These are phyloP conservation scores for Amphipyra berbera DNA, from an alignment of 2,888 invertebrate genomes.

Conservation along the genomic window DNA sequence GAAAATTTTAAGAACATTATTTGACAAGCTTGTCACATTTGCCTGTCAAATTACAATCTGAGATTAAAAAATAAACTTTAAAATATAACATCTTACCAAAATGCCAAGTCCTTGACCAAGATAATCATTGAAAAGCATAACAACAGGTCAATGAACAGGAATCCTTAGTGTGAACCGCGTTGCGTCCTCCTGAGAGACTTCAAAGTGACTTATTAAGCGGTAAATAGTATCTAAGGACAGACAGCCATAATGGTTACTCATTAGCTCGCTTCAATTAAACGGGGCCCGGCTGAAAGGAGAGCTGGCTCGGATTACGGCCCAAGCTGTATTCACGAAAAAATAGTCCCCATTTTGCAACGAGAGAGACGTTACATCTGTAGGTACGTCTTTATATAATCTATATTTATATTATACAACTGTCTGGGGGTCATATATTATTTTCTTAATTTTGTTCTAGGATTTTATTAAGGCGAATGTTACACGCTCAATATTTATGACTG, in stretches of 20 bases:
- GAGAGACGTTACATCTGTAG: conserved; percentile 6
- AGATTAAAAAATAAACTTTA: too few species aligned
- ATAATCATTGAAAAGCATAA: conserved; percentile 47
- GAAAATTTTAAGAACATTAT: too few species aligned
- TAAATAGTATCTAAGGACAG: conserved; percentile 55
- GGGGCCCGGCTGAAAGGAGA: conserved; percentile 61
- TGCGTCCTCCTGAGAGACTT: conserved; percentile 51
- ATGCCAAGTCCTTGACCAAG: conserved; percentile 40
- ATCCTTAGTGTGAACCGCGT: conserved; percentile 52
- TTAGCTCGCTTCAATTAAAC: conserved; percentile 69
- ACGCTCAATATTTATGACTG: too few species aligned
- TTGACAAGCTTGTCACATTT: too few species aligned
- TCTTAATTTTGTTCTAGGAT: too few species aligned
- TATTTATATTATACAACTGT: neutral
- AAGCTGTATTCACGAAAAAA: conserved; percentile 40
- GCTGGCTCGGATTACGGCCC: conserved; percentile 63
- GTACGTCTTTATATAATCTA: neutral
- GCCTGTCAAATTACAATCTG: too few species aligned
- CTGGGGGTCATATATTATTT: too few species aligned
- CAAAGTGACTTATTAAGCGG: conserved; percentile 64
- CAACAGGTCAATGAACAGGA: conserved; percentile 62
- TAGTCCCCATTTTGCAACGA: conserved; percentile 5
- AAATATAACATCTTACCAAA: conserved; percentile 32
- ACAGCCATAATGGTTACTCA: conserved; percentile 66
- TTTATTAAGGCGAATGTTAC: too few species aligned